These are phyloP conservation scores for Drosophila setosimentum DNA, from an alignment of 2,888 invertebrate species.

Conservation along the genomic window DNA sequence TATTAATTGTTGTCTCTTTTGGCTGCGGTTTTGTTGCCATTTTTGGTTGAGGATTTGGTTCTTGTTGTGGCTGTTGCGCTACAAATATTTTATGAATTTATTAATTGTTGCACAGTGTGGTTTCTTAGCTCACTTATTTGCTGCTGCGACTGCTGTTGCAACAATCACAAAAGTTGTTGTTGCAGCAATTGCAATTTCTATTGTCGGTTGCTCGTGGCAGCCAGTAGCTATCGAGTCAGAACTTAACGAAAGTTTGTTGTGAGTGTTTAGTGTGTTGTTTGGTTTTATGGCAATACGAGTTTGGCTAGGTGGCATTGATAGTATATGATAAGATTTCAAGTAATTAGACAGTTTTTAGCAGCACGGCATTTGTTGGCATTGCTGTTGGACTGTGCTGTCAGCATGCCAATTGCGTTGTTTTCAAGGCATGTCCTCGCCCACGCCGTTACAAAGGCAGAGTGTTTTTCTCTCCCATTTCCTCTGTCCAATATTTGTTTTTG, in stretches of 20 bases:
- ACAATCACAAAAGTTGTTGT: no score
- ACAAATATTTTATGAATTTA: slow-evolving; percentile 1
- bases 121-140: slow-evolving; percentile 9
- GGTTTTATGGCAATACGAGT: slow-evolving; percentile 17
- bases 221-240: slow-evolving; percentile 18
- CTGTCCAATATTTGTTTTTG: slow-evolving; percentile 48
- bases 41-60: neutral
- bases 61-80: neutral
- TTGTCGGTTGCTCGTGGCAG: slow-evolving; percentile 10
- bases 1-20: neutral
- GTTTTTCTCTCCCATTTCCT: slow-evolving; percentile 19
- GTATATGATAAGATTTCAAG: slow-evolving; percentile 34
- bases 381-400: slow-evolving; percentile 48
- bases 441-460: slow-evolving; percentile 33
- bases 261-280: slow-evolving; percentile 14
- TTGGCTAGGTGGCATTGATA: slow-evolving; percentile 31
- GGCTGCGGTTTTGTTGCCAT: neutral
- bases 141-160: neutral
- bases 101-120: neutral
- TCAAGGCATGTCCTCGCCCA: slow-evolving; percentile 11
- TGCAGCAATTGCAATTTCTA: no score
- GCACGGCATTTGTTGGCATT: slow-evolving; percentile 30
- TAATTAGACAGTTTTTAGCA: slow-evolving; percentile 48
- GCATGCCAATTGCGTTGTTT: slow-evolving; percentile 56
- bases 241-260: slow-evolving; percentile 1